Evolutionary conservation across 2,888 invertebrate genomes (phyloP).

Genomic region (Xestia rhomboidea): DNA sequence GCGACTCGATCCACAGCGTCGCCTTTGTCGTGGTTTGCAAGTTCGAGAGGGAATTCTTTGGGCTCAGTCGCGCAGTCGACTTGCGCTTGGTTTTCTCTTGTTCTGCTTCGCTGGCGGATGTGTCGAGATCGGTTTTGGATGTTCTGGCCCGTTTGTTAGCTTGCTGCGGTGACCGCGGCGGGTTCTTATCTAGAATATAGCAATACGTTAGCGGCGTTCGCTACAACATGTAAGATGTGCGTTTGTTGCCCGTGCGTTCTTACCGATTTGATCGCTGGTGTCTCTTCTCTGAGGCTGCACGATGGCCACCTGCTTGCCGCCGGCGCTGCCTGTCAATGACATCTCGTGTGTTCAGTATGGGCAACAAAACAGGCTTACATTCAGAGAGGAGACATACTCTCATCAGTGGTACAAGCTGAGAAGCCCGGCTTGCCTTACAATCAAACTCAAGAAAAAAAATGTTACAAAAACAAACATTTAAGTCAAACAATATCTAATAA

Average conservation of each 20-base stretch:
- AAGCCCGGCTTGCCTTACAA: too few species aligned
- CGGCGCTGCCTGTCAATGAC: conserved; percentile 67
- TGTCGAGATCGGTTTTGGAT: conserved; percentile 54
- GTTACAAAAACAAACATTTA: too few species aligned
- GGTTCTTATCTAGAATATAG: conserved; percentile 32
- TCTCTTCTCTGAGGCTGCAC: conserved; percentile 87
- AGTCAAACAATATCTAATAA: too few species aligned
- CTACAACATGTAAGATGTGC: background rate
- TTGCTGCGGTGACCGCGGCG: conserved; percentile 33
- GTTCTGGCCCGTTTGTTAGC: conserved; percentile 51
- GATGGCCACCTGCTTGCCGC: conserved; percentile 86
- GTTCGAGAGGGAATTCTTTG: conserved; percentile 24
- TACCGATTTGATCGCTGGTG: conserved; percentile 74
- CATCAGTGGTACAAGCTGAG: too few species aligned
- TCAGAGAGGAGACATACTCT: background rate
- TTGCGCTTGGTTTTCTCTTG: conserved; percentile 52
- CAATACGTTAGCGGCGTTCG: background rate
- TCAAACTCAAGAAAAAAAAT: too few species aligned
- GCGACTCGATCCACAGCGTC: conserved; percentile 83
- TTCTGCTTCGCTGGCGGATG: conserved; percentile 45
- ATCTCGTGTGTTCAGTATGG: conserved; percentile 3
- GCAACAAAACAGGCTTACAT: background rate
- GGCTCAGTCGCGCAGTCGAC: conserved; percentile 40
- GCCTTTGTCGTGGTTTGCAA: conserved; percentile 77
- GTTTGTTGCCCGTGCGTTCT: conserved; percentile 39